Evolutionary conservation across 2,113 vertebrate genomes (phyloP), one percentile per base, ranked within the genome.

Genomic region (Pelvicachromis taeniatus): DNA sequence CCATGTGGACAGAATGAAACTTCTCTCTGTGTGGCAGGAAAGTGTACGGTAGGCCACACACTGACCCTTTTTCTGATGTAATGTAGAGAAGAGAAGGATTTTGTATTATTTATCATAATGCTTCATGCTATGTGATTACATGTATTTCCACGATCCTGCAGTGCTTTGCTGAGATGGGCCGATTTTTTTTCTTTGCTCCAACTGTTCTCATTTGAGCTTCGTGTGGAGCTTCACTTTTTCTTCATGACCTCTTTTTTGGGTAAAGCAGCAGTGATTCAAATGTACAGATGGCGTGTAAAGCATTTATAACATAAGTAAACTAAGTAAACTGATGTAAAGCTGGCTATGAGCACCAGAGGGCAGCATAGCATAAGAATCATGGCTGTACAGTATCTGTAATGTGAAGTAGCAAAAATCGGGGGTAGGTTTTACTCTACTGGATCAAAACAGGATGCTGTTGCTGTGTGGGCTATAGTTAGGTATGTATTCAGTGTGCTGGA

Each of bases 11-110:
- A 89, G 75, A 97, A 98, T 0, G 95, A 96, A 0, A 95, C 97
- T 0, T 95, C 96, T 9, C 94, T 99, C 89, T 99, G 98, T 3
- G 97, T 99, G 90, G 96, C 95, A 0, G 98, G 98, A 63, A 97
- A 95, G 85, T 99, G 98, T 94, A 96, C 96, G 97, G 98, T 99
- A 96, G 85, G 96, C 13, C 26, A 26, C 2, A 10, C 42, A 70
- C 4, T 14, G 6, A 31, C 56, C 56, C 6, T 2, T 12, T 65
- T 19, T 58, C 33, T 45, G 21, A 17, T 13, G 10, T 70, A 70
- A 13, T 70, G 65, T 45, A 48, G 40, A 26, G 45, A 70, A 70
- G 65, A 70, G 21, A 70, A 45, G 68, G 14, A 3, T 48, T 48
- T 73, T 54, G 29, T 78, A 31, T 21, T 2, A n/a, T 55, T 70